Percentiles rank a stretch among this genome's conserved stretches.
Conservation (phyloP, 2,888 invertebrate species). For the Willowsia nigromaculata region DNA sequence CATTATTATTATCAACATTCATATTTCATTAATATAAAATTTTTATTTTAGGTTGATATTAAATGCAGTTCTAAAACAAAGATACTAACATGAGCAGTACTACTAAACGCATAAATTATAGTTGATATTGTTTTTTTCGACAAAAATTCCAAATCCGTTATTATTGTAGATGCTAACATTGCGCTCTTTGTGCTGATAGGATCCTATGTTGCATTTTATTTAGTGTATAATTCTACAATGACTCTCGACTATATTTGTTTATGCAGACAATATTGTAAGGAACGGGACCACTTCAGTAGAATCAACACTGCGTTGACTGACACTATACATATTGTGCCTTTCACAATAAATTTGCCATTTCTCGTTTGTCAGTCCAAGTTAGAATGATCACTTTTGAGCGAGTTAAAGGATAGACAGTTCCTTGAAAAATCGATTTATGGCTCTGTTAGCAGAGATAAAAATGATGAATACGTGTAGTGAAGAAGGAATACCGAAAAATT, state of each 20-base stretch:
- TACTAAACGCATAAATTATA: too few species aligned
- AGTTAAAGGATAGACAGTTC: not conserved
- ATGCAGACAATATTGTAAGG: slow-evolving; percentile 4
- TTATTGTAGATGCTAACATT: too few species aligned
- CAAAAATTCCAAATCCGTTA: too few species aligned
- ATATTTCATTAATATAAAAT: too few species aligned
- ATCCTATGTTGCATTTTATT: too few species aligned
- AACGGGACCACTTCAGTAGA: not conserved
- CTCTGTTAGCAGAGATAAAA: slow-evolving; percentile 12
- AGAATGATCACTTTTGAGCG: not conserved
- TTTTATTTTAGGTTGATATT: too few species aligned
- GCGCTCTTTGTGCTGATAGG: too few species aligned
- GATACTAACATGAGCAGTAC: too few species aligned
- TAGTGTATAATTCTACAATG: too few species aligned
- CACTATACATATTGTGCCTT: not conserved
- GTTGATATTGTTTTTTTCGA: too few species aligned
- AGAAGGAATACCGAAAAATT: not conserved
- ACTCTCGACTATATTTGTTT: not conserved
- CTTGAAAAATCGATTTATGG: slow-evolving; percentile 42
- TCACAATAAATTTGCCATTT: slow-evolving; percentile 7
- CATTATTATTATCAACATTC: too few species aligned
- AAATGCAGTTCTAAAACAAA: too few species aligned
- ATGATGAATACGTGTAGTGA: not conserved
- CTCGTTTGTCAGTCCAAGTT: slow-evolving; percentile 31
- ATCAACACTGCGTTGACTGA: not conserved